Evolutionary conservation across 2,888 invertebrate genomes (phyloP).

Genomic region (Aspidapion aeneum): DNA sequence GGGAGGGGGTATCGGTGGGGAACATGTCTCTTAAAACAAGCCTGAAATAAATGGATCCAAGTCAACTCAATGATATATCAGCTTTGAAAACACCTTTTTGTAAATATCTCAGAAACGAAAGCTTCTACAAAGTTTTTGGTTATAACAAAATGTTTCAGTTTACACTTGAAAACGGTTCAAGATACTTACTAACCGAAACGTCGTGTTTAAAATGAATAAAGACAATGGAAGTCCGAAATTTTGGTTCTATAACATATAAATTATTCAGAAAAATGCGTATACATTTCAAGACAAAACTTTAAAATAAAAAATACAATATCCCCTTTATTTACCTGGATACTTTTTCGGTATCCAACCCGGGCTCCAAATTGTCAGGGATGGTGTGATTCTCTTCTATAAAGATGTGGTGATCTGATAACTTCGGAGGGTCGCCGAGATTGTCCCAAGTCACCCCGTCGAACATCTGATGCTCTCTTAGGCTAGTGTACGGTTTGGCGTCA

Average conservation of each 20-base stretch:
- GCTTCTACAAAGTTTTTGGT: too few relatives aligned
- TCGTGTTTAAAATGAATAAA: too few relatives aligned
- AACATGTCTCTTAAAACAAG: slow-evolving; percentile 21
- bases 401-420: slow-evolving; percentile 62
- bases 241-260: too few relatives aligned
- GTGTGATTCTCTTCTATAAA: slow-evolving; percentile 56
- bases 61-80: too few relatives aligned
- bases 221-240: too few relatives aligned
- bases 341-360: slow-evolving; percentile 82
- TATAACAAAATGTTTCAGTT: too few relatives aligned
- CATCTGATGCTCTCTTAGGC: slow-evolving; percentile 83
- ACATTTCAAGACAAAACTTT: too few relatives aligned
- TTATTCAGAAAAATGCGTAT: too few relatives aligned
- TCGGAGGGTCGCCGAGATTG: slow-evolving; percentile 76
- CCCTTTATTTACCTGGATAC: slow-evolving; percentile 53
- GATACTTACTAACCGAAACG: too few relatives aligned
- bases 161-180: not conserved
- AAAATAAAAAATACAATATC: too few relatives aligned
- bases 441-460: slow-evolving; percentile 83
- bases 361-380: slow-evolving; percentile 76
- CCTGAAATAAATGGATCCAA: slow-evolving; percentile 14
- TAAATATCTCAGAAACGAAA: too few relatives aligned
- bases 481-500: slow-evolving; percentile 72
- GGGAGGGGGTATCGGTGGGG: not conserved
- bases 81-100: too few relatives aligned